Percentiles rank a stretch among this genome's conserved stretches.
These are phyloP conservation scores for Platycheirus rosarum DNA, from an alignment of 2,888 invertebrate species.

Conservation along the genomic window DNA sequence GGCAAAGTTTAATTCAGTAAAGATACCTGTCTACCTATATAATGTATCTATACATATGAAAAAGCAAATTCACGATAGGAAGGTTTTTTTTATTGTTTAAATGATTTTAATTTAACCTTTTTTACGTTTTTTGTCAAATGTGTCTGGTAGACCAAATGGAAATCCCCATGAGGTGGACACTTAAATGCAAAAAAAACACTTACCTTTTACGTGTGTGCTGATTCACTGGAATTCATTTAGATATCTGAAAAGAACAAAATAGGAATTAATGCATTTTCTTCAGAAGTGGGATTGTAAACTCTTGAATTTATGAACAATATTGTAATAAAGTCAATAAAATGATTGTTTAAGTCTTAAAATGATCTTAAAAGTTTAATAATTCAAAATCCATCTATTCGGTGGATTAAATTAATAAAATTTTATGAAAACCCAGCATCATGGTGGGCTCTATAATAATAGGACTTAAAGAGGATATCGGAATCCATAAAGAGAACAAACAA, in stretches of 20 bases:
- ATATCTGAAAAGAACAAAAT: conserved; percentile 52
- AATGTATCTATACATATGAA: no score
- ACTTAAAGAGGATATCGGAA: no score
- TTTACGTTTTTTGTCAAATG: conserved; percentile 46
- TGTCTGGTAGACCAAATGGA: conserved; percentile 24
- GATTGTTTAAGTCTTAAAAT: no score
- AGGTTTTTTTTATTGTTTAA: conserved; percentile 30
- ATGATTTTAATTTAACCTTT: conserved; percentile 39
- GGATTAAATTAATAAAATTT: no score
- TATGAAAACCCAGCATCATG: no score
- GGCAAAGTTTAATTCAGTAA: not conserved
- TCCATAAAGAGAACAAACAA: no score
- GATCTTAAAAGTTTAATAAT: no score
- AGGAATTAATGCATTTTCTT: conserved; percentile 42
- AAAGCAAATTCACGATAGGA: not conserved
- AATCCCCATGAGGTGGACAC: conserved; percentile 45
- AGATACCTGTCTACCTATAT: no score
- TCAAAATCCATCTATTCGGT: no score
- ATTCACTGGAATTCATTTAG: conserved; percentile 64
- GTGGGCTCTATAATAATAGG: no score
- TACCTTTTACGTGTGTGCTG: conserved; percentile 63
- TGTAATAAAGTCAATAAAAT: no score
- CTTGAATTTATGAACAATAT: not conserved
- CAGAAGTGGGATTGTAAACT: not conserved
- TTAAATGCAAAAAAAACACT: conserved; percentile 13